These are phyloP conservation scores for Philonicus albiceps DNA, from an alignment of 2,888 invertebrate species.

Conservation along the genomic window DNA sequence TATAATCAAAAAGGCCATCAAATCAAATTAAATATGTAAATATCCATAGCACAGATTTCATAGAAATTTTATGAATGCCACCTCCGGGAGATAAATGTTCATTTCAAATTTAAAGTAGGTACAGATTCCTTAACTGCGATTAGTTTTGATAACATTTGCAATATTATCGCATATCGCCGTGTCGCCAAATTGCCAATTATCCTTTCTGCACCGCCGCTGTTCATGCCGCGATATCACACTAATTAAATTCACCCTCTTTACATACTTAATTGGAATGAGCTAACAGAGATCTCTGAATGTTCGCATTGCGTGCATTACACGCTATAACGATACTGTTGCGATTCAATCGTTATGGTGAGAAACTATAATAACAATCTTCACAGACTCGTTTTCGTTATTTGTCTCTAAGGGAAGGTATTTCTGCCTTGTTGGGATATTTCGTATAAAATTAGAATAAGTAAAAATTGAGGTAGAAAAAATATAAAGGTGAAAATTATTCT, in stretches of 20 bases:
- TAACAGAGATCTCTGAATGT: not conserved
- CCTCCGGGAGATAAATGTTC: not conserved
- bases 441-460: not conserved
- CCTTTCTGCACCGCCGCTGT: not conserved
- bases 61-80: not conserved
- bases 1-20: not conserved
- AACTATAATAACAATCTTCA: not conserved
- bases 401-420: not conserved
- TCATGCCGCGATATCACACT: not conserved
- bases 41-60: not conserved
- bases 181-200: not conserved
- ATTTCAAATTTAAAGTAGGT: not conserved
- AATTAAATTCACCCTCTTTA: slow-evolving; percentile 18
- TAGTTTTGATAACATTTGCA: slow-evolving; percentile 6
- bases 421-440: not conserved
- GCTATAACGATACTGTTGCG: not conserved
- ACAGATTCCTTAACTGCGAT: not conserved
- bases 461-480: not conserved
- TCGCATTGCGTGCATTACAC: not conserved
- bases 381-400: not conserved
- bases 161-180: not conserved
- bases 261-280: slow-evolving; percentile 4
- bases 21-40: not conserved
- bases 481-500: too few species aligned
- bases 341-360: not conserved